Evolutionary conservation across 2,888 invertebrate genomes (phyloP), one percentile per base, ranked within the genome.

Genomic region (Lepidocyrtoides sp.): DNA sequence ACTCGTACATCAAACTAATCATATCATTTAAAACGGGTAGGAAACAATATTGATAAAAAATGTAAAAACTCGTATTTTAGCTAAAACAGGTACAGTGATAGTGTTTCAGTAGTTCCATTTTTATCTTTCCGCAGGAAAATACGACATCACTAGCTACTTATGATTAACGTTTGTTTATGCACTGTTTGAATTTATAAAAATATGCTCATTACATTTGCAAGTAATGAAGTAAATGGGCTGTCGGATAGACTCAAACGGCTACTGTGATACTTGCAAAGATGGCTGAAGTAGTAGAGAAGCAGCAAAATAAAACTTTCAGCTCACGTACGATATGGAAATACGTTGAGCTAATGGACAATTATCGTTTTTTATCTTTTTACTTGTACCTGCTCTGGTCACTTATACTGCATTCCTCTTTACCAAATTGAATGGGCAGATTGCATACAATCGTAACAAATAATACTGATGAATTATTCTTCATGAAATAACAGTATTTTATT

Each of bases 161-260:
- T 41, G 17, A 48, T 75, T 17, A 29, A 75, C 44, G 12, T 75
- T 44, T 75, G 75, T n/a, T n/a, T n/a, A n/a, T 48, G 48, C 75
- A 75, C 75, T 48, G 41, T 75, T 36, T 44, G 75, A 75, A 75
- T 75, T 75, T 48, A 44, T 48, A 75, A 75, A 17, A 48, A 20
- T 0, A 12, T 48, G 41, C 41, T 75, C 48, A 14, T 75, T 41
- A 54, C 17, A 54, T 54, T n/a, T n/a, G n/a, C n/a, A n/a, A n/a
- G 17, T 54, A 17, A 54, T 54, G 54, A 14, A 2, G 54, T 17
- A 17, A 54, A 54, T n/a, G n/a, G 17, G 54, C 17, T 54, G 54
- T 54, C 54, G 54, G 54, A 17, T 54, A 17, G 17, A 17, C 54
- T 54, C 17, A 14, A 54, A 54, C 54, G 17, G 17, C 54, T 54